Base-by-base conservation (phyloP, 2,797 vertebrate genomes). In the Babyrousa celebensis region DNA sequence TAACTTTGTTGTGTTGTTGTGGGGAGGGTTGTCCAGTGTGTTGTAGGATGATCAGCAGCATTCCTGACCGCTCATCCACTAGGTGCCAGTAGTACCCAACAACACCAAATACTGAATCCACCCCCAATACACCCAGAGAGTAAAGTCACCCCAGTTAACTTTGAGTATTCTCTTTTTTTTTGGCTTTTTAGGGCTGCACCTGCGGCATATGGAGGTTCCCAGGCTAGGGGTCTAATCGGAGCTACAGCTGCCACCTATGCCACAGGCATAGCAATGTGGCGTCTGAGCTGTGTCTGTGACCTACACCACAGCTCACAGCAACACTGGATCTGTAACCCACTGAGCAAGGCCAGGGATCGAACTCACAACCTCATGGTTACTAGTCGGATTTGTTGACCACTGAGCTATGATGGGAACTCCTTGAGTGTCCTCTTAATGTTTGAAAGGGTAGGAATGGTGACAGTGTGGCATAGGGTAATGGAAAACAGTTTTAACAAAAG, bases 401-500 rank as follows among this genome's bases (percentile, higher is more conserved):
- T 48, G 9, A 48, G 43, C 43, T 48, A 48, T 48, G 43, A 48
- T 48, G 43, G 43, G 43, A 48, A 48, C 43, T 48, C 43, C 43
- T 54, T 54, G 11, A 54, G 74, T 92, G 36, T 23, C 21, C 32
- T 23, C 27, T 80, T 88, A 71, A 23, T 68, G 4, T 95, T 94
- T 87, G 40, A 43, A 71, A 43, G 56, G 8, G 29, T 68, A 65
- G 84, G 4, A 48, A 11, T 56, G n/a, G 29, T 72, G 60, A 63
- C 36, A 71, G 36, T 36, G 36, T 48, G 27, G 17, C 27, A 6
- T 29, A 43, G 21, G 27, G 36, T 32, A 89, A 20, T 89, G 40
- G 71, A 54, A 79, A 79, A 48, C 58, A 43, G 32, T 91, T 32
- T 58, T 82, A 83, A 21, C 68, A 48, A 74, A 94, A 62, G 93